Evolutionary conservation across 2,888 invertebrate species (phyloP), one percentile per base, ranked within the genome.

Genomic region (Tenodera sinensis): DNA sequence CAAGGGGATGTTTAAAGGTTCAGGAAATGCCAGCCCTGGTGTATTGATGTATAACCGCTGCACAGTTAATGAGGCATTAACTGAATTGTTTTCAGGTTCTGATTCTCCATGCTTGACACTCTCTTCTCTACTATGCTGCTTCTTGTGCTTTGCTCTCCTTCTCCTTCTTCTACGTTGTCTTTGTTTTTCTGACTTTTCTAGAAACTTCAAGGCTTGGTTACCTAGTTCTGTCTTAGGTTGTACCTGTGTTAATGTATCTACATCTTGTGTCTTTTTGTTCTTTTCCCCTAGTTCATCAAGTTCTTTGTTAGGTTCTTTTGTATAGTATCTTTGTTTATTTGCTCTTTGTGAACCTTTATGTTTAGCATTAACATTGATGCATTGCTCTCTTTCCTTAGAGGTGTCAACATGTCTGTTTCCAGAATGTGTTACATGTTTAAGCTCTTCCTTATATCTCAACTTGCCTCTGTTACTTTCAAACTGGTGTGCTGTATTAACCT

Each of bases 201-300:
- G 54, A 71, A 71, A 20, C 0, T 71, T 71, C 20, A 71, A 71
- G 54, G 54, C 54, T 20, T 71, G 54, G 20, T 20, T 71, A 20
- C 54, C 54, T 6, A 71, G 25, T 81, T 54, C 27, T 86, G 82
- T 87, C 81, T 87, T 87, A 25, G 81, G 81, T 82, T 81, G 8
- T 30, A n/a, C 25, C 28, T 28, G n/a, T 28, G 83, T 28, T 88
- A 42, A 83, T 28, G 47, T 28, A 12, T 83, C 27, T 86, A 30
- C 84, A 87, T 92, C 92, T 92, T 91, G 92, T 92, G n/a, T 92
- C 92, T 28, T 93, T 91, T 6, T 93, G 93, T 4, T 93, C 93
- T 93, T 90, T 83, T 92, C 92, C 30, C 91, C 92, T 84, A 91
- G 91, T 89, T 90, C 90, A 7, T 90, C 87, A 2, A 86, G 93